Percentiles rank a stretch among this genome's conserved stretches.
phyloP scores from a whole-genome alignment of 2,113 vertebrate genomes.

The Platichthys flesus region DNA sequence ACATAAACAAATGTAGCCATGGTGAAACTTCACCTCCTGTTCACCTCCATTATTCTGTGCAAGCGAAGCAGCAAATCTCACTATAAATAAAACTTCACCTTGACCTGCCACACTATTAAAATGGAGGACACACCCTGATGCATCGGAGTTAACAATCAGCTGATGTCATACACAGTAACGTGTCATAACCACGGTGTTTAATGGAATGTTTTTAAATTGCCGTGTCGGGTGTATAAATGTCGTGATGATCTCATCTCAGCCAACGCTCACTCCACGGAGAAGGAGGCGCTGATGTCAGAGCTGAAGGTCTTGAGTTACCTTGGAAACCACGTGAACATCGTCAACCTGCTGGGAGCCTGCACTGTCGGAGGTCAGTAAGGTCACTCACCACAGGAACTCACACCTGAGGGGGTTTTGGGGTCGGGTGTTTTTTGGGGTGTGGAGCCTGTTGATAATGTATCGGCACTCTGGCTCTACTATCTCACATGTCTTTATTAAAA shows the following conservation, averaged over 20 bases:
- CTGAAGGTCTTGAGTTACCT: constrained; percentile 96
- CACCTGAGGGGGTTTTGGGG: background rate
- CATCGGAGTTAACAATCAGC: background rate
- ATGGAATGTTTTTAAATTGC: background rate
- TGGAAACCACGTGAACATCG: constrained; percentile 95
- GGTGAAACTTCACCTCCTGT: too few species aligned
- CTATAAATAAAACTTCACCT: background rate
- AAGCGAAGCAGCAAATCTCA: too few species aligned
- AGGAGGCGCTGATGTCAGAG: constrained; percentile 97
- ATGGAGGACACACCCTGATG: background rate
- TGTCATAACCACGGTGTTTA: background rate
- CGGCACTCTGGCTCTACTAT: background rate
- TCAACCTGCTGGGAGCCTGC: constrained; percentile 95
- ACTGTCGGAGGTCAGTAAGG: constrained; percentile 89
- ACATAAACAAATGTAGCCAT: too few species aligned
- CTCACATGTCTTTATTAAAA: constrained; percentile 36
- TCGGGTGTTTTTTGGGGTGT: background rate
- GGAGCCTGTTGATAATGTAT: background rate
- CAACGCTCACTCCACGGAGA: constrained; percentile 93
- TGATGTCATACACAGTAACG: background rate
- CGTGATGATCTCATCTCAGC: constrained; percentile 79
- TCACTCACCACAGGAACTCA: background rate
- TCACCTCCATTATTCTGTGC: too few species aligned
- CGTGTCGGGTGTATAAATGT: background rate
- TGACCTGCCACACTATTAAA: background rate